Percentiles rank a stretch among this genome's conserved stretches.
phyloP scores from a whole-genome alignment of 2,888 invertebrate genomes.

The Lagria hirta region DNA sequence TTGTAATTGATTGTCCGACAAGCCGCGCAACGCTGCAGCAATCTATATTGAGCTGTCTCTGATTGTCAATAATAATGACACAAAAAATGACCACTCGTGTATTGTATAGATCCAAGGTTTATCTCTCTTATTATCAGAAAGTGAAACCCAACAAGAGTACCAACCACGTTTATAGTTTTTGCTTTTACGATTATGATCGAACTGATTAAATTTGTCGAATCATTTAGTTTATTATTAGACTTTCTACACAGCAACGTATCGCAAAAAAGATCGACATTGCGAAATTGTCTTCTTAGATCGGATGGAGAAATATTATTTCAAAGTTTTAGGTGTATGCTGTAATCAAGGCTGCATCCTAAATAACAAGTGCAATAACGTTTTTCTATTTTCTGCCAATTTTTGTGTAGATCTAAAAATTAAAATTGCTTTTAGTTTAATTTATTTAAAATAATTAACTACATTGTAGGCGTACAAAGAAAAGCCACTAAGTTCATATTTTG shows the following conservation, averaged over 20 bases:
- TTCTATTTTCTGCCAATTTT: no score
- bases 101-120: constrained; percentile 21
- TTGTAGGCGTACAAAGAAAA: no score
- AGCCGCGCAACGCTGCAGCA: background rate
- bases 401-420: no score
- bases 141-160: constrained; percentile 25
- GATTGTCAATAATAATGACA: constrained; percentile 16
- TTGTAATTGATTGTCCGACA: constrained; percentile 17
- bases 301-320: no score
- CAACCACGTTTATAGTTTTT: constrained; percentile 23
- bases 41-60: constrained; percentile 21
- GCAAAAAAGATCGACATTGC: constrained; percentile 22
- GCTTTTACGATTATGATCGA: constrained; percentile 24
- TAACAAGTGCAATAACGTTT: no score
- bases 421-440: no score
- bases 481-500: no score
- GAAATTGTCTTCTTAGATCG: constrained; percentile 21
- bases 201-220: constrained; percentile 24
- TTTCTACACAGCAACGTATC: constrained; percentile 22
- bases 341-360: no score
- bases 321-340: no score
- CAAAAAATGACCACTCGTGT: constrained; percentile 15
- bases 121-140: constrained; percentile 27
- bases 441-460: no score
- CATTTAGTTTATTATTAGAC: constrained; percentile 25